Evolutionary conservation across 2,113 vertebrate species (phyloP).

Genomic region (Philantomba maxwellii): DNA sequence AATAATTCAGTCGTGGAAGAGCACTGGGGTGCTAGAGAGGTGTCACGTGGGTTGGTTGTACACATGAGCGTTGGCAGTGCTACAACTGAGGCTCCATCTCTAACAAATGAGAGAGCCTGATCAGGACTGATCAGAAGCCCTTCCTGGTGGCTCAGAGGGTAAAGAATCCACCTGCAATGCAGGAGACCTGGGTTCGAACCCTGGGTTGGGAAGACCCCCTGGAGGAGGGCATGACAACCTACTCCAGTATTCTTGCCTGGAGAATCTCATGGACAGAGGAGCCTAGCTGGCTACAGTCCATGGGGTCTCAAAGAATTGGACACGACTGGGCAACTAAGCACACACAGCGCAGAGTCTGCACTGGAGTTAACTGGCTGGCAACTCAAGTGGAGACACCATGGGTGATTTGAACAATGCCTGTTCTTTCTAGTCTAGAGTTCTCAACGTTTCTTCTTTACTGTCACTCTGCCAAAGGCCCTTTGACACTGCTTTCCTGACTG

Average conservation of each 20-base stretch:
- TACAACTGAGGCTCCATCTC: not conserved
- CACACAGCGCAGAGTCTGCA: not conserved
- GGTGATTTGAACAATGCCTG: not conserved
- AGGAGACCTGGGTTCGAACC: not conserved
- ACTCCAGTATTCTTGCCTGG: not conserved
- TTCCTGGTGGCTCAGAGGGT: not conserved
- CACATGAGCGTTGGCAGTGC: accelerated
- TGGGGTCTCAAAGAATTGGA: not conserved
- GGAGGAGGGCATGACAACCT: not conserved
- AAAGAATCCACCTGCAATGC: not conserved
- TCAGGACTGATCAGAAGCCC: not conserved
- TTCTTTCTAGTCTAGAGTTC: not conserved
- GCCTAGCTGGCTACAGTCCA: not conserved
- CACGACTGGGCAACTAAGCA: not conserved
- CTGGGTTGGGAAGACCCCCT: not conserved
- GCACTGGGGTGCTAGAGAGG: not conserved
- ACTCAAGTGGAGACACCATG: not conserved
- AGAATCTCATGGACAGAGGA: not conserved
- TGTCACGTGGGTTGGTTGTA: not conserved
- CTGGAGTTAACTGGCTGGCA: not conserved
- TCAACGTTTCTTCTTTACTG: not conserved
- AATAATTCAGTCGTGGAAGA: not conserved
- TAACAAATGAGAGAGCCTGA: not conserved
- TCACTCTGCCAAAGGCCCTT: not conserved
- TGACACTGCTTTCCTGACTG: not conserved